Base-by-base conservation (phyloP, 1,140 invertebrate species). In the Caenorhabditis briggsae region DNA sequence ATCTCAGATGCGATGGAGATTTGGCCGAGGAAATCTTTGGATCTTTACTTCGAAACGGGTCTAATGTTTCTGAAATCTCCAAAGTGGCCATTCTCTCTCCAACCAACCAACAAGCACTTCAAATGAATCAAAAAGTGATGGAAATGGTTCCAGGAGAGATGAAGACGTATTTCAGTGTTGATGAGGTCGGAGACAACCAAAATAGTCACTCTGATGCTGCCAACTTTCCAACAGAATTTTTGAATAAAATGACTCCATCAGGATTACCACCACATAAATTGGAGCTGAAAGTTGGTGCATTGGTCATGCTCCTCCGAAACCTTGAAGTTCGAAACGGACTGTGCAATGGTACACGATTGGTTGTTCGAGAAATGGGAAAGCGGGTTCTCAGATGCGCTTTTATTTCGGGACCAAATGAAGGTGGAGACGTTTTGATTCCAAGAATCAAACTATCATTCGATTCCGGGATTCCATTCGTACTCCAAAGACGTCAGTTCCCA, bases 401-500 rank as follows among this genome's bases (percentile, higher is more conserved):
- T 23, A 78, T 86, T 18, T 53, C 33, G 14, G 64, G 65, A 23
- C 41, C 64, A 16, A 48, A 41, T 2, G 18, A 61, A 50, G 58
- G 53, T 70, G 8, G 56, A 20, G 14, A 14, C 7, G 48, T 85
- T 7, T 70, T 65, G 46, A 85, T 85, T 48, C 84, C 46, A 8
- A 50, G 46, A 16, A 78, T 85, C 43, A 25, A 50, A 7, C 43
- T 85, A 25, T 16, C 16, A 14, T 83, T 43, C 12, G 46, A 58
- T 11, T 84, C 84, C 46, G 65, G 48, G 7, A 12, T 85, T 18
- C 61, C 48, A n/a, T 85, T 85, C 64, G 50, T 53, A 5, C 84
- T 78, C 12, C 23, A 12, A 8, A 23, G 93, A 74, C 53, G 93
- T 0, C 91, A 92, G 61, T 84, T 93, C n/a, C 93, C 93, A 84